Percentiles rank a stretch among this genome's conserved stretches.
Conservation (phyloP, 2,888 invertebrate genomes). For the Drosophila gaucha region DNA sequence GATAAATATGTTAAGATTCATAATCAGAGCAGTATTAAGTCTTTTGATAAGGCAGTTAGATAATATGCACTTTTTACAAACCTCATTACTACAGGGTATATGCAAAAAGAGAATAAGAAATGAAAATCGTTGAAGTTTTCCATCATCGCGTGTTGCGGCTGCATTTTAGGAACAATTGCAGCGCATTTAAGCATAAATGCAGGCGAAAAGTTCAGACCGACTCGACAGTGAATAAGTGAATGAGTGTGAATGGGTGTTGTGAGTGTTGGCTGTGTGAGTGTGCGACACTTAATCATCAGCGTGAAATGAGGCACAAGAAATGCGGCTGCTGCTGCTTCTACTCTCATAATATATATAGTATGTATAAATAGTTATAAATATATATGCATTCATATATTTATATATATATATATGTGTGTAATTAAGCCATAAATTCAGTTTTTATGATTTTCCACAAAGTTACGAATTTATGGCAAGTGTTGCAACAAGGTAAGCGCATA, state of each 20-base stretch:
- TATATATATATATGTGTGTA: conserved; percentile 59
- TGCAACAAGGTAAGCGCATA: conserved; percentile 52
- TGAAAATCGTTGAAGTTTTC: conserved; percentile 68
- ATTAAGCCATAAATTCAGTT: conserved; percentile 82
- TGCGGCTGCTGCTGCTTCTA: conserved; percentile 40
- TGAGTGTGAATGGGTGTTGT: conserved; percentile 23
- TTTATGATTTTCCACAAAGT: conserved; percentile 82
- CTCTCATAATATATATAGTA: conserved; percentile 9
- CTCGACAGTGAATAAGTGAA: conserved; percentile 45
- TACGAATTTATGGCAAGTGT: conserved; percentile 75
- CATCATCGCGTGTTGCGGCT: conserved; percentile 74
- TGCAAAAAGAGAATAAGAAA: conserved; percentile 22
- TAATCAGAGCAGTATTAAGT: too few species aligned
- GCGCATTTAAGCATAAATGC: conserved; percentile 74
- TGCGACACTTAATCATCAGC: conserved; percentile 75
- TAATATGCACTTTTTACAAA: not conserved
- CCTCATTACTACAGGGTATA: not conserved
- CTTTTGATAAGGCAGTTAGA: too few species aligned
- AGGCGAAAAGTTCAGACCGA: conserved; percentile 68
- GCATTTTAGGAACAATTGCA: conserved; percentile 76
- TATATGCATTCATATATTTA: conserved; percentile 5
- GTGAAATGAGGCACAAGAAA: conserved; percentile 75
- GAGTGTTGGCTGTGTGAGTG: conserved; percentile 23
- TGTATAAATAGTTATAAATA: conserved; percentile 8
- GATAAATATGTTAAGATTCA: too few species aligned